Conservation (phyloP, 92 coral and sea anemone species). For the Siderastrea radians region DNA sequence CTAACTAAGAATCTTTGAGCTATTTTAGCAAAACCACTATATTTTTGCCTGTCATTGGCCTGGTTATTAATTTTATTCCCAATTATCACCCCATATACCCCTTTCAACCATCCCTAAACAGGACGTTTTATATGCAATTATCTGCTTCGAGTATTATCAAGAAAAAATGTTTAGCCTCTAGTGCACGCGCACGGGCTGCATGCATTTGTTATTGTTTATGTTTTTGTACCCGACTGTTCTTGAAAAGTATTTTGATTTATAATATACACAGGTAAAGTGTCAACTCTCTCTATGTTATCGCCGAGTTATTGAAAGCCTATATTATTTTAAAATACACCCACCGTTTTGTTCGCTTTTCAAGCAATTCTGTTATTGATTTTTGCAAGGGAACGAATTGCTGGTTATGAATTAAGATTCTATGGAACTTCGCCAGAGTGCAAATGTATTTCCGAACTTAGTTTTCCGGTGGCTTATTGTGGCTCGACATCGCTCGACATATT, state of each 20-base stretch:
- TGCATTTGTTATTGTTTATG: constrained; percentile 39
- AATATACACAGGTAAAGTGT: constrained; percentile 23
- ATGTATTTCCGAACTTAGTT: background rate
- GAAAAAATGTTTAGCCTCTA: constrained; percentile 25
- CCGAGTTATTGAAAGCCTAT: background rate
- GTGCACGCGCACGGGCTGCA: constrained; percentile 11
- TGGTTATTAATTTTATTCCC: constrained; percentile 18
- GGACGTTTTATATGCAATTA: constrained; percentile 38
- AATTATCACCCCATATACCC: constrained; percentile 11
- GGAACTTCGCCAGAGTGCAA: background rate
- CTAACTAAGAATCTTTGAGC: constrained; percentile 30
- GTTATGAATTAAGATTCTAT: too few relatives aligned
- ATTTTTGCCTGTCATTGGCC: constrained; percentile 19
- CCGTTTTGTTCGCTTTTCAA: background rate
- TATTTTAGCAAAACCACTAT: constrained; percentile 9
- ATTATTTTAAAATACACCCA: background rate
- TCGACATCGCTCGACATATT: background rate
- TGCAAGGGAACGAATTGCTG: background rate
- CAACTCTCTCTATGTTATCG: background rate
- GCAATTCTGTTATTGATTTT: background rate
- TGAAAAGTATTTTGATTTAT: constrained; percentile 8
- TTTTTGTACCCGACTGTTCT: constrained; percentile 17
- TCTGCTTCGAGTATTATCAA: constrained; percentile 19
- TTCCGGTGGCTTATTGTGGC: background rate
- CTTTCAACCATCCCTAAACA: constrained; percentile 7